Base-by-base conservation (phyloP, 2,888 invertebrate species). In the Muschampia plurimacula region DNA sequence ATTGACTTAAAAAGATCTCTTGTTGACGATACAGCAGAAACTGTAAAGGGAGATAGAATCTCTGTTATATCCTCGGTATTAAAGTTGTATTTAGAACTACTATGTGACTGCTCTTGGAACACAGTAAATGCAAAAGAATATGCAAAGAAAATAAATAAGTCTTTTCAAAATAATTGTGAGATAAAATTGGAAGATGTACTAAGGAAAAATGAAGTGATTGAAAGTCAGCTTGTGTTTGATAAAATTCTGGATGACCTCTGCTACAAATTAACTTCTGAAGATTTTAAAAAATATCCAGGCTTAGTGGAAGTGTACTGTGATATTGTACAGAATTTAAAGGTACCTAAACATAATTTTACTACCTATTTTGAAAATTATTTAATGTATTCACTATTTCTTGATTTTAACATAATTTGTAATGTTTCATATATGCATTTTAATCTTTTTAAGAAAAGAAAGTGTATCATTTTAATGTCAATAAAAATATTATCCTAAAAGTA, bases 281-380 rank as follows among this genome's bases (percentile, higher is more conserved):
- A 88, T 75, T 89, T 89, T 62, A 92, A 90, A 74, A 88, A 83
- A 73, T 89, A 89, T 81, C 93, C 93, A 32, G 84, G 85, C 3
- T 84, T 88, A 66, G 80, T 92, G 75, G 87, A 90, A 78, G 89
- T 88, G 0, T 93, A 92, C 76, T 85, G 80, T 75, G 75, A 77
- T 41, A 73, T 93, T 15, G 74, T 89, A 12, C 78, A 80, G 36
- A 79, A 89, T 78, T 59, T 89, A 36, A 83, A 84, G 81, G 92
- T 90, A 83, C 28, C 22, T 22, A 28, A 28, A 15, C 4, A 12
- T 15, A 15, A 4, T 57, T n/a, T 9, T 15, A 57, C 1, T 57
- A 57, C 28, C n/a, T 57, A 9, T 57, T 5, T 9, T 57, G 3
- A 32, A 32, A 32, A 32, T 32, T 32, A 32, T 32, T 32, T 4